Percentiles rank a stretch among this genome's conserved stretches.
phyloP scores from a whole-genome alignment of 1,140 invertebrate species.

The Globodera rostochiensis region DNA sequence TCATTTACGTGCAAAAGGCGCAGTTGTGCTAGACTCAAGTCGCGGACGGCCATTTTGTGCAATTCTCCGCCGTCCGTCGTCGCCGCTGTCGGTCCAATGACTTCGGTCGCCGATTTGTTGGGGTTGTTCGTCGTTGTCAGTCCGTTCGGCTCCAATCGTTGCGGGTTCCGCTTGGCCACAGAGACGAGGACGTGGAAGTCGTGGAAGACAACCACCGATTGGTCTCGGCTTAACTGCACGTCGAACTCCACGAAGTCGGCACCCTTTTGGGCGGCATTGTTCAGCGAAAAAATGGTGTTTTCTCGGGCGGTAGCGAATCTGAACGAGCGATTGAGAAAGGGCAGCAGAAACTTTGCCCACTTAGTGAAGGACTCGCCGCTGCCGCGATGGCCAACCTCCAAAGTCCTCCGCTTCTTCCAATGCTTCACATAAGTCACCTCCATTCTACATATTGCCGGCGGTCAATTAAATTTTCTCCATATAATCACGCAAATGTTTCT shows the following conservation, averaged over 20 bases:
- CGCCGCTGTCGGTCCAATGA: background rate
- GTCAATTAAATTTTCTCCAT: too few relatives aligned
- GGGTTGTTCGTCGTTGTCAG: background rate
- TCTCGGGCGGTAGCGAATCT: conserved; percentile 57
- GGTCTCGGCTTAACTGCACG: conserved; percentile 61
- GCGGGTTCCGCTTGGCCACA: conserved; percentile 51
- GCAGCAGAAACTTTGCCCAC: conserved; percentile 16
- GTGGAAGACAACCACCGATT: conserved; percentile 58
- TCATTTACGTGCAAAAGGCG: conserved; percentile 44
- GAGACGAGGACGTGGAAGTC: conserved; percentile 65
- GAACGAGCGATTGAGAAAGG: background rate
- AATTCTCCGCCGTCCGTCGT: conserved; percentile 39
- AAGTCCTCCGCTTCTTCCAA: conserved; percentile 61
- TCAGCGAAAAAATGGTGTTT: conserved; percentile 62
- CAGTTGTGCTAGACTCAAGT: conserved; percentile 58
- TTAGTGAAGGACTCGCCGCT: conserved; percentile 65
- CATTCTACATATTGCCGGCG: conserved; percentile 29
- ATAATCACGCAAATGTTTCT: too few relatives aligned
- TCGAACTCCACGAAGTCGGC: conserved; percentile 65
- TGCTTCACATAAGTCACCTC: conserved; percentile 54
- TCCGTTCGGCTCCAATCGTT: background rate
- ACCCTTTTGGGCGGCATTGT: conserved; percentile 59
- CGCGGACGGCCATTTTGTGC: conserved; percentile 63
- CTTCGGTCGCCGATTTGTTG: background rate
- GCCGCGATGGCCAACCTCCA: conserved; percentile 63